phyloP scores from a whole-genome alignment of 2,888 invertebrate genomes.

The Meganola albula region DNA sequence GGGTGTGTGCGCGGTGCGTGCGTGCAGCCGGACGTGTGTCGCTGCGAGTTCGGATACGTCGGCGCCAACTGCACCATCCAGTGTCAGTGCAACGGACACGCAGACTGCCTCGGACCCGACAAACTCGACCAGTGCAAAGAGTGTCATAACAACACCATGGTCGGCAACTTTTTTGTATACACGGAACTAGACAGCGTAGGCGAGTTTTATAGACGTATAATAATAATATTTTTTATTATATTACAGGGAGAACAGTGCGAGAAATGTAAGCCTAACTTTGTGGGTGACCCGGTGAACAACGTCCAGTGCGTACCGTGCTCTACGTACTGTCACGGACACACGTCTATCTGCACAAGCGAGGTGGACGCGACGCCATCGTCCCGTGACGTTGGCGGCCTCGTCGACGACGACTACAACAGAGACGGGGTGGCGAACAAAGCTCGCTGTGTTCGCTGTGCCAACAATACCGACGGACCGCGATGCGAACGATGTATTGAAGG shows the following conservation, averaged over 20 bases:
- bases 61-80: slow-evolving; percentile 95
- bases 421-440: slow-evolving; percentile 80
- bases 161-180: too few species aligned
- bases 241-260: slow-evolving; percentile 91
- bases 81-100: slow-evolving; percentile 96
- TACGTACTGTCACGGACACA: slow-evolving; percentile 94
- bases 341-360: slow-evolving; percentile 85
- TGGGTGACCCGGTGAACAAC: slow-evolving; percentile 93
- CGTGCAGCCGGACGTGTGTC: slow-evolving; percentile 88
- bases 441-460: slow-evolving; percentile 89
- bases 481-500: slow-evolving; percentile 90
- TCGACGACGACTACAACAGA: slow-evolving; percentile 80
- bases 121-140: slow-evolving; percentile 87
- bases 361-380: slow-evolving; percentile 60
- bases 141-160: slow-evolving; percentile 95
- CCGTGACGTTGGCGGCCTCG: slow-evolving; percentile 69
- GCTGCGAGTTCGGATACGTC: slow-evolving; percentile 96
- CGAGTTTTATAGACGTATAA: too few species aligned
- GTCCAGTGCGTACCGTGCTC: slow-evolving; percentile 91
- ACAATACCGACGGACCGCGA: slow-evolving; percentile 87
- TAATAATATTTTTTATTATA: too few species aligned
- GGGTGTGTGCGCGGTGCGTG: slow-evolving; percentile 93
- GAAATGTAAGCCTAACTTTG: slow-evolving; percentile 92
- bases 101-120: slow-evolving; percentile 92
- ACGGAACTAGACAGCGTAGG: too few species aligned